Conservation (phyloP, 2,888 invertebrate species). For the Chaetoderma sp. region DNA sequence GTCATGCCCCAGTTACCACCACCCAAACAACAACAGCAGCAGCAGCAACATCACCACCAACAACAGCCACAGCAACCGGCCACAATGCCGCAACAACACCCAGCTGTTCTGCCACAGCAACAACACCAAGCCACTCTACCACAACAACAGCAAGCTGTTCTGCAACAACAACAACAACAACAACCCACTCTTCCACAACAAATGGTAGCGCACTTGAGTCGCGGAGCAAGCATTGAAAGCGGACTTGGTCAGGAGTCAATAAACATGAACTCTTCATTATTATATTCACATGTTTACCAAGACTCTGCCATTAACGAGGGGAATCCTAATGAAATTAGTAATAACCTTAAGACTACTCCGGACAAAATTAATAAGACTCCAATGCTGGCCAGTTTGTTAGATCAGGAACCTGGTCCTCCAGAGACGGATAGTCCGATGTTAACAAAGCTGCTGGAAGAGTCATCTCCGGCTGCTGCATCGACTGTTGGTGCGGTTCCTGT, state of each 20-base stretch:
- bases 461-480: constrained; percentile 27
- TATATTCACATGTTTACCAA: constrained; percentile 14
- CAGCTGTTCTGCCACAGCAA: constrained; percentile 33
- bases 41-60: constrained; percentile 14
- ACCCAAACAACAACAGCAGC: not conserved
- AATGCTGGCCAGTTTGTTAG: constrained; percentile 61
- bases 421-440: constrained; percentile 56
- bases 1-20: too few relatives aligned
- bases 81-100: constrained; percentile 39
- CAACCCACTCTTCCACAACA: constrained; percentile 11
- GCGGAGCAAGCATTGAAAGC: too few relatives aligned
- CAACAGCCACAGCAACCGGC: constrained; percentile 35
- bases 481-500: too few relatives aligned
- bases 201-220: too few relatives aligned
- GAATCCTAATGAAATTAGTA: too few relatives aligned
- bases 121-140: constrained; percentile 30
- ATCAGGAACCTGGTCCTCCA: constrained; percentile 50
- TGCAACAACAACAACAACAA: constrained; percentile 10
- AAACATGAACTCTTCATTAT: too few relatives aligned
- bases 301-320: constrained; percentile 13
- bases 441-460: constrained; percentile 60
- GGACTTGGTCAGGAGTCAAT: too few relatives aligned
- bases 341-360: too few relatives aligned
- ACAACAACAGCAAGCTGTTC: constrained; percentile 26
- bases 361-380: constrained; percentile 55